Evolutionary conservation across 2,888 invertebrate species (phyloP), one percentile per base, ranked within the genome.

Genomic region (Aspidapion aeneum): DNA sequence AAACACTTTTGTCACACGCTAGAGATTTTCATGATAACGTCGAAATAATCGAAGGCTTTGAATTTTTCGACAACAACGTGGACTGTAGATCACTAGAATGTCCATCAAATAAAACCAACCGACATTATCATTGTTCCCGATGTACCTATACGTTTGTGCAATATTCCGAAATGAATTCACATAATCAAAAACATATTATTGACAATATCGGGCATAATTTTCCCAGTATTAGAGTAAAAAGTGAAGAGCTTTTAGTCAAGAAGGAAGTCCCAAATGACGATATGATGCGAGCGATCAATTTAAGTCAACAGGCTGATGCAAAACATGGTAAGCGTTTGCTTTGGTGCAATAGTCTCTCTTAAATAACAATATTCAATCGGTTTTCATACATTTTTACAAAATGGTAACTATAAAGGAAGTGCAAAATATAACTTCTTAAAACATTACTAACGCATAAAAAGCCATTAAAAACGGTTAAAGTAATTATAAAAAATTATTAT

Each of bases 11-110:
- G 64, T 87, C 90, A 71, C 96, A 96, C 75, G 88, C 92, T 78
- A 87, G 91, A 73, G 94, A 94, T 77, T 92, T 91, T 72, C 95
- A 96, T 78, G 90, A 90, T 67, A 87, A 91, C 70, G 86, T 89
- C 54, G 91, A 90, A 70, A 90, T 95, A 60, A 80, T 92, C 49
- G 91, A 94, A 57, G 93, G 93, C 0, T 96, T 93, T 74, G 90
- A 93, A 66, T 93, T 92, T 78, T 95, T 90, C 77, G 91, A 91
- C 75, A 84, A 82, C 58, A 87, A 86, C 74, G 85, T 89, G 18
- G 89, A 90, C 74, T 91, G 91, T 73, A 83, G 88, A 22, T 78
- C 89, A 50, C 78, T 82, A 1, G 85, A 84, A 65, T 92, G 91
- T 75, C 85, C 84, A 60, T 87, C 88, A 76, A 90, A 90, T 75